phyloP scores from a whole-genome alignment of 2,888 invertebrate species.

The Morpho helenor region DNA sequence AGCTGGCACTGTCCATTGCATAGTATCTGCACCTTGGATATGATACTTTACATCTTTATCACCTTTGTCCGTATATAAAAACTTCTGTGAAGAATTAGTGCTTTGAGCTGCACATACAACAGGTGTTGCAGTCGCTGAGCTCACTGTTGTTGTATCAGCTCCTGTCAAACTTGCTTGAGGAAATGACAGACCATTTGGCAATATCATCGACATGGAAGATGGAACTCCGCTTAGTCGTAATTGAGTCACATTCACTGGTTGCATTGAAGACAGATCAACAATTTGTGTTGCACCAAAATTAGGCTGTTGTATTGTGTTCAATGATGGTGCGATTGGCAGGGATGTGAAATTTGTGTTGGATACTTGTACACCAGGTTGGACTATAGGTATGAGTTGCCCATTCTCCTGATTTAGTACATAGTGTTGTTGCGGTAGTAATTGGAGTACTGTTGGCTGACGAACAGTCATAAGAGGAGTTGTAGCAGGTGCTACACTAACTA shows the following conservation, averaged over 20 bases:
- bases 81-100: conserved; percentile 65
- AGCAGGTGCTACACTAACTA: conserved; percentile 63
- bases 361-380: conserved; percentile 67
- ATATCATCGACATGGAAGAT: conserved; percentile 71
- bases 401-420: conserved; percentile 72
- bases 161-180: conserved; percentile 63
- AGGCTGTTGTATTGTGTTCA: conserved; percentile 58
- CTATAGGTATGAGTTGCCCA: conserved; percentile 71
- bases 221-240: conserved; percentile 65
- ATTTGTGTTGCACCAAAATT: conserved; percentile 64
- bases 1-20: conserved; percentile 70
- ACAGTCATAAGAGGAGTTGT: conserved; percentile 68
- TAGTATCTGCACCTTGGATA: conserved; percentile 64
- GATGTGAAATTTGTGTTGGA: conserved; percentile 67
- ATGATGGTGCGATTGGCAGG: conserved; percentile 55
- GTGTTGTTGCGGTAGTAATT: conserved; percentile 66
- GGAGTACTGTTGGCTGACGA: conserved; percentile 65
- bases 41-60: conserved; percentile 72
- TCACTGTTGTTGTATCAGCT: conserved; percentile 66
- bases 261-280: conserved; percentile 68
- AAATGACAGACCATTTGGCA: conserved; percentile 61
- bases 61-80: conserved; percentile 65
- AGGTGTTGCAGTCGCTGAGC: conserved; percentile 62
- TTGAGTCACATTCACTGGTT: conserved; percentile 70
- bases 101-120: conserved; percentile 71